Base-by-base conservation (phyloP, 1,140 invertebrate genomes). In the Brachionus plicatilis region DNA sequence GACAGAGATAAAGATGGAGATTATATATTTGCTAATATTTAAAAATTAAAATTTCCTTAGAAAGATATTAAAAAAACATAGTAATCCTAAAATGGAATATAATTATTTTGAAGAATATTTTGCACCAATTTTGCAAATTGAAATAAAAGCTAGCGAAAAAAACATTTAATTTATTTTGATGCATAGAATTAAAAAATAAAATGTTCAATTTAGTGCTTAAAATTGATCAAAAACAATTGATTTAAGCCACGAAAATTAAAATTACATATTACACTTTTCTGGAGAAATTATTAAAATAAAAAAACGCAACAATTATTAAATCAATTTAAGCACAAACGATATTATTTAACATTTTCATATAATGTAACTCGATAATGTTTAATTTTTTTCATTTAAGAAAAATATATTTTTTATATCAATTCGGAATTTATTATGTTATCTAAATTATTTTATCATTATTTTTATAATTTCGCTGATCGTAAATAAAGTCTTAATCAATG, bases 371-470 rank as follows among this genome's bases (percentile, higher is more conserved):
- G 53, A 27, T 24, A 60, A 60, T 24, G 6, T 60, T 60, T 24
- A 20, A 8, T 47, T 47, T 47, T 47, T 12, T 47, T 47, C 11
- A 8, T 45, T 45, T 8, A 7, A 45, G 43, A 45, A 45, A 45
- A 45, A 5, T 24, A 45, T 3, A 1, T 29, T 3, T 29, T 24
- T 17, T 7, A 17, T 60, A 24, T 60, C 53, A 60, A 60, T 60
- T 60, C 8, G 20, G 53, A 60, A 60, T 60, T 20, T 60, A 60
- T 60, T 60, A 60, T 60, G 53, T 60, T 60, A 60, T 60, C 53
- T 60, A 60, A 60, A 60, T 60, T 60, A 60, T 60, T 60, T 60
- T 60, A 60, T 60, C 53, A 60, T 60, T 53, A 56, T 56, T 56
- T 56, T 27, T 60, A 60, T 6, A 24, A 20, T 60, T 60, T 60